Evolutionary conservation across 2,888 invertebrate species (phyloP).

Genomic region (Cosmia pyralina): DNA sequence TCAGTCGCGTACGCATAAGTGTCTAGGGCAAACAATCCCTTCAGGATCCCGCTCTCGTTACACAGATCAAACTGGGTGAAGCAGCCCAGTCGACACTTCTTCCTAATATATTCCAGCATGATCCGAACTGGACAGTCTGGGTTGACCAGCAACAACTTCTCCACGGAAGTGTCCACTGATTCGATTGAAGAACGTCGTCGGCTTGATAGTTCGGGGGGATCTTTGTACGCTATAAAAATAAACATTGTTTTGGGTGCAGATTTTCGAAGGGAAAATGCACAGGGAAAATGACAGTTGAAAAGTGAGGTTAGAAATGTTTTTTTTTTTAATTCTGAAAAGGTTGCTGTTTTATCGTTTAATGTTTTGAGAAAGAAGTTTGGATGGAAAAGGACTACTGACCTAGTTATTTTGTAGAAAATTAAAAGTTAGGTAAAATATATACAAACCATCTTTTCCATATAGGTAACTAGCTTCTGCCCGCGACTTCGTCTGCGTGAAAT

Average conservation of each 20-base stretch:
- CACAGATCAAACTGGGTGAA: conserved; percentile 82
- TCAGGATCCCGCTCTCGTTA: conserved; percentile 76
- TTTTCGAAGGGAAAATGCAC: too few species aligned
- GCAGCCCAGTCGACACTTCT: conserved; percentile 79
- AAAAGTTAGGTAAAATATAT: too few species aligned
- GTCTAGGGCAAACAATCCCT: conserved; percentile 76
- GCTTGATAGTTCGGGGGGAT: conserved; percentile 78
- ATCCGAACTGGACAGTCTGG: conserved; percentile 82
- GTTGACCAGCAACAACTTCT: conserved; percentile 82
- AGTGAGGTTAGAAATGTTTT: not conserved
- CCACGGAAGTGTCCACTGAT: conserved; percentile 72
- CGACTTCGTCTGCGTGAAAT: too few species aligned
- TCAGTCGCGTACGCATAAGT: conserved; percentile 79
- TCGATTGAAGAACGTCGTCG: too few species aligned
- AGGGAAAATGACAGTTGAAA: conserved; percentile 15
- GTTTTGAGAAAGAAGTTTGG: not conserved
- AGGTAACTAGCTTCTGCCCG: too few species aligned
- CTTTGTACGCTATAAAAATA: conserved; percentile 80
- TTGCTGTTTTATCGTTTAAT: not conserved
- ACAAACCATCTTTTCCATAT: too few species aligned
- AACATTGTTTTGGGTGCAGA: conserved; percentile 82
- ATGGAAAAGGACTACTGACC: too few species aligned
- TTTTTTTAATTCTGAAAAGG: not conserved
- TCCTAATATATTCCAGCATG: conserved; percentile 85
- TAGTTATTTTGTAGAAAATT: too few species aligned